Evolutionary conservation across 2,113 vertebrate genomes (phyloP).

Genomic region (Brachypteracias leptosomus): DNA sequence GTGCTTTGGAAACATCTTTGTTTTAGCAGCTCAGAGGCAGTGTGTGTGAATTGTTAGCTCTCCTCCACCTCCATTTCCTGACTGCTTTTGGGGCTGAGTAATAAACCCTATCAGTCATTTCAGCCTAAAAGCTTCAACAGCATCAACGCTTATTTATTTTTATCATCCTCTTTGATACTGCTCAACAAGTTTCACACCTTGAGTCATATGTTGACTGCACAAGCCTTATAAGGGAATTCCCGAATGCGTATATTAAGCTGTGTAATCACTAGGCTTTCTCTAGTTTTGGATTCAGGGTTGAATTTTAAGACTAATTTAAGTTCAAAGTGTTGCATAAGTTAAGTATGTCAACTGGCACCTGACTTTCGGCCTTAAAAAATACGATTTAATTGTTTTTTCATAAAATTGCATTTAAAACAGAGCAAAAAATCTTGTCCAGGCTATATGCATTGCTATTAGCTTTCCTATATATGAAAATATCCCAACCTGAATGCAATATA

Average conservation of each 20-base stretch:
- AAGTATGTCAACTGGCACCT: background rate
- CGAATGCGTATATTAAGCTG: background rate
- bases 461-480: background rate
- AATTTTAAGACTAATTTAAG: background rate
- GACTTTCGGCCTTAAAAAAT: background rate
- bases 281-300: background rate
- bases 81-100: background rate
- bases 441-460: background rate
- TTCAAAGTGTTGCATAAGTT: background rate
- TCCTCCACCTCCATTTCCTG: background rate
- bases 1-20: background rate
- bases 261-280: background rate
- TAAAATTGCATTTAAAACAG: background rate
- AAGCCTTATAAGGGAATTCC: background rate
- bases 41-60: background rate
- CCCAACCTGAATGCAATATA: accelerated
- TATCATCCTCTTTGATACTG: background rate
- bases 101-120: background rate
- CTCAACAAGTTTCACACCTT: background rate
- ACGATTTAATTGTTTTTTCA: background rate
- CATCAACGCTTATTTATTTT: background rate
- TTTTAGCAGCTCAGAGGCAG: background rate
- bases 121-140: background rate
- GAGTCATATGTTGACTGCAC: background rate
- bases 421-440: background rate